Evolutionary conservation across 2,888 invertebrate genomes (phyloP).

Genomic region (Neocrepidodera transversa): DNA sequence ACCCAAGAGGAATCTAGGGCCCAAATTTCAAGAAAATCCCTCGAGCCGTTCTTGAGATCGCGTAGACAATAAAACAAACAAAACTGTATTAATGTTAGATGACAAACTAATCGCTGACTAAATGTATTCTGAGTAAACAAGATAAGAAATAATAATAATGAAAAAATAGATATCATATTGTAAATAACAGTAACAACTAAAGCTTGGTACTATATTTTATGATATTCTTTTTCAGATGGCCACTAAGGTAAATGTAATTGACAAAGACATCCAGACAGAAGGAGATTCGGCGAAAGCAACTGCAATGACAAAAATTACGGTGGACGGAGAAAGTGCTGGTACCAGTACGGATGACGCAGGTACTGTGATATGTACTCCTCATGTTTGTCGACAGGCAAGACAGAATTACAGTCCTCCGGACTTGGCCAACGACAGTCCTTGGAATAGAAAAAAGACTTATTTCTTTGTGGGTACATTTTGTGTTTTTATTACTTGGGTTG

Average conservation of each 20-base stretch:
- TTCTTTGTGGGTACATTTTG: constrained; percentile 61
- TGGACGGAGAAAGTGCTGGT: constrained; percentile 34
- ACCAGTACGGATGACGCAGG: constrained; percentile 16
- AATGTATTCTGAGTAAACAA: no score
- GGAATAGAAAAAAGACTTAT: constrained; percentile 63
- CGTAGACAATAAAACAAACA: no score
- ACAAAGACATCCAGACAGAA: constrained; percentile 6
- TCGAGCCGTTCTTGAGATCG: no score
- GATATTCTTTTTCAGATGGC: constrained; percentile 6
- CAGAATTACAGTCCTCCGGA: constrained; percentile 54
- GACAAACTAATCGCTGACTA: no score
- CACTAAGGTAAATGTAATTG: constrained; percentile 5
- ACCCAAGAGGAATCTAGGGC: no score
- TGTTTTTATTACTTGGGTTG: constrained; percentile 61
- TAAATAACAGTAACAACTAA: no score
- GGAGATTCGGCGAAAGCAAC: not conserved
- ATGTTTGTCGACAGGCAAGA: constrained; percentile 56
- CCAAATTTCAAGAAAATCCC: no score
- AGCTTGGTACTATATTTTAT: no score
- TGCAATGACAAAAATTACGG: constrained; percentile 53
- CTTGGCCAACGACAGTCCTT: constrained; percentile 62
- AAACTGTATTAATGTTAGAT: no score
- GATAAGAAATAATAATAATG: no score
- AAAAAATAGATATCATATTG: no score
- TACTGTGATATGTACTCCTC: constrained; percentile 53